A percentile compares a stretch with the other conserved stretches of the same genome.
phyloP scores from a whole-genome alignment of 1,140 invertebrate genomes.

The Drosophila varians region DNA sequence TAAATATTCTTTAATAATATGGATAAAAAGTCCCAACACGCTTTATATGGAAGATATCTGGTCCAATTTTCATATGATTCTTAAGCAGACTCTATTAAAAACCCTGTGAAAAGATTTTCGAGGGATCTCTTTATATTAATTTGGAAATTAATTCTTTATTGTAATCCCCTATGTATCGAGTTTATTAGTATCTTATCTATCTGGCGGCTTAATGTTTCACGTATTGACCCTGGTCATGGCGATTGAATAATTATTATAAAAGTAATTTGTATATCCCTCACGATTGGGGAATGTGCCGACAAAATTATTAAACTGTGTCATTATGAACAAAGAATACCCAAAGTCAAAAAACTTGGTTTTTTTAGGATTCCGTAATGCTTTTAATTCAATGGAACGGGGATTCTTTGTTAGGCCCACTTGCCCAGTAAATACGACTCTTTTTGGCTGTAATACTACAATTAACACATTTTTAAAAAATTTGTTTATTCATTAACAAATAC shows the following conservation, averaged over 20 bases:
- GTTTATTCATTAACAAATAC: not conserved
- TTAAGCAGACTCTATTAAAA: too few relatives aligned
- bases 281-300: not conserved
- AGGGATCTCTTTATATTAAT: too few relatives aligned
- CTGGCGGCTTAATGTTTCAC: not conserved
- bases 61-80: too few relatives aligned
- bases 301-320: not conserved
- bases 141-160: too few relatives aligned
- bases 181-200: not conserved
- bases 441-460: too few relatives aligned
- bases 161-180: too few relatives aligned
- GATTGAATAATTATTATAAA: not conserved
- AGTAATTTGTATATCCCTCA: not conserved
- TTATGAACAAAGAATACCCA: not conserved
- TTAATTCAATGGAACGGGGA: not conserved
- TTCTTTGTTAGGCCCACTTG: not conserved
- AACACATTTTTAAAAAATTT: too few relatives aligned
- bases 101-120: too few relatives aligned
- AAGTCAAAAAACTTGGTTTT: not conserved
- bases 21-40: too few relatives aligned
- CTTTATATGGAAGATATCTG: too few relatives aligned
- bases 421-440: too few relatives aligned
- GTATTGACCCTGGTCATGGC: not conserved
- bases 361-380: not conserved
- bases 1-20: too few relatives aligned